phyloP scores from a whole-genome alignment of 2,113 vertebrate species.

The Chroicocephalus ridibundus region DNA sequence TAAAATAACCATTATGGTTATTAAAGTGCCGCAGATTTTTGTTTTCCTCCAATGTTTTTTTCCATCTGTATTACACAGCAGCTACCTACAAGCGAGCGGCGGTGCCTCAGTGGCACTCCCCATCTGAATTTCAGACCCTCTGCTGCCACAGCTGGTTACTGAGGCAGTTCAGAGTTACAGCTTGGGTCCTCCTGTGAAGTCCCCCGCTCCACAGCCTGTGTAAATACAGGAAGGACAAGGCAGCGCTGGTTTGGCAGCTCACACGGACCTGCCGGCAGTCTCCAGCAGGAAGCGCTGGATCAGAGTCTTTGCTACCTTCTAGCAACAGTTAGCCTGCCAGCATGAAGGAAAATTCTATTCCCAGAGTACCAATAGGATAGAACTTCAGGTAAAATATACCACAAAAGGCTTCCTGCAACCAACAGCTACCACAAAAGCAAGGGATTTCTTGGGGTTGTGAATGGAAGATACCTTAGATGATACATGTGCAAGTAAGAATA shows the following conservation, averaged over 20 bases:
- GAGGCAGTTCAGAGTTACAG: conserved; percentile 11
- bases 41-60: neutral
- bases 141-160: neutral
- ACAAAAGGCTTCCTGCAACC: neutral
- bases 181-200: neutral
- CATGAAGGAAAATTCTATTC: neutral
- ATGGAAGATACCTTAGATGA: neutral
- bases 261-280: neutral
- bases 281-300: neutral
- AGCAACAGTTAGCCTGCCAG: neutral
- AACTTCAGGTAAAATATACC: neutral
- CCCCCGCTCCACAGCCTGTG: neutral
- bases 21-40: neutral
- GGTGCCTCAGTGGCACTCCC: neutral
- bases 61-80: neutral
- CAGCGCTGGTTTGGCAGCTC: neutral
- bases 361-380: neutral
- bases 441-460: neutral
- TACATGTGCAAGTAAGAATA: neutral
- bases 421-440: neutral
- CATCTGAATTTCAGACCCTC: neutral
- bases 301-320: neutral
- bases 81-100: neutral
- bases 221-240: neutral
- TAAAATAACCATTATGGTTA: neutral